Evolutionary conservation across 2,888 invertebrate genomes (phyloP).

Genomic region (Nemotelus pantherinus): DNA sequence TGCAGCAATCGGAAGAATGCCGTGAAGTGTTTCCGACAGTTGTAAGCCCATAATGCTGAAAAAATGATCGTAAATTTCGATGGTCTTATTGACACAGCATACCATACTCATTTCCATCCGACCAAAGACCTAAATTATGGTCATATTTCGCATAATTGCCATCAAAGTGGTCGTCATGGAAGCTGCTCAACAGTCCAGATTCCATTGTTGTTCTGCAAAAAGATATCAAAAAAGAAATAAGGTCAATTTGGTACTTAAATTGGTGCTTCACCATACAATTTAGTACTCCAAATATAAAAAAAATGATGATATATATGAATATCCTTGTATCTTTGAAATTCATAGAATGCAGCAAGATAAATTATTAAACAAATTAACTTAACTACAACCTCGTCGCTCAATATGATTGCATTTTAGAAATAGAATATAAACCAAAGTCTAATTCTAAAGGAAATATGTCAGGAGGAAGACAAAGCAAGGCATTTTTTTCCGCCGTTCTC

Average conservation of each 20-base stretch:
- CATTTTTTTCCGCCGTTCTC: background rate
- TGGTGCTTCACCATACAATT: no score
- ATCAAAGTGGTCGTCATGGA: conserved; percentile 63
- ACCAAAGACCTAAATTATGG: conserved; percentile 59
- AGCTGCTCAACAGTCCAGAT: conserved; percentile 62
- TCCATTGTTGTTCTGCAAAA: conserved; percentile 57
- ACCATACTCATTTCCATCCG: conserved; percentile 60
- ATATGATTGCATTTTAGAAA: background rate
- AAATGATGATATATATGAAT: background rate
- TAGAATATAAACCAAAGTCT: no score
- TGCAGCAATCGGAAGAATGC: conserved; percentile 61
- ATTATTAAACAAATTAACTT: background rate
- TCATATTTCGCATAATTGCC: conserved; percentile 60
- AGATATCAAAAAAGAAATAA: background rate
- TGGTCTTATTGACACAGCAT: background rate
- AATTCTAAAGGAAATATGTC: background rate
- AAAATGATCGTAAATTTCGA: conserved; percentile 3
- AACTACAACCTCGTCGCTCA: background rate
- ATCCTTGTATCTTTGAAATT: background rate
- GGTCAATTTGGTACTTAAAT: no score
- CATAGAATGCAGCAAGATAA: no score
- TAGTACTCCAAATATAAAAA: no score
- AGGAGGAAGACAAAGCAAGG: conserved; percentile 11
- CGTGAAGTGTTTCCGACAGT: conserved; percentile 62
- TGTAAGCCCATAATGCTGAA: conserved; percentile 57